Evolutionary conservation across 2,113 vertebrate genomes (phyloP).

Genomic region (Asarcornis scutulata): DNA sequence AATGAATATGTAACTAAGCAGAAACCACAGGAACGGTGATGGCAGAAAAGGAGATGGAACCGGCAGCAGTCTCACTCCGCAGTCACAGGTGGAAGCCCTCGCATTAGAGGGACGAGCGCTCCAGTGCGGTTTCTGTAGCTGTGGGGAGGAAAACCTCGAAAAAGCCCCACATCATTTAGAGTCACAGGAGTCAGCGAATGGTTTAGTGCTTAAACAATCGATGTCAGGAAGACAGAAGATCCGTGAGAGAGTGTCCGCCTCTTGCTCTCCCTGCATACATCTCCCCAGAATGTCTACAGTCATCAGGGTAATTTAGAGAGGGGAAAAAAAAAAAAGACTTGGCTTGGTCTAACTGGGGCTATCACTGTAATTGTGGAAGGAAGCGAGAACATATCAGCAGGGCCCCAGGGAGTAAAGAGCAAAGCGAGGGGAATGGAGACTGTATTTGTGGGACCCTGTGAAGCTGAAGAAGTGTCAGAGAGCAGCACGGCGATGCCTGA

Average conservation of each 20-base stretch:
- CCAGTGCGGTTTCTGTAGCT: slow-evolving; percentile 72
- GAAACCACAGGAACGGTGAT: slow-evolving; percentile 75
- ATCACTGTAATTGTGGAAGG: slow-evolving; percentile 62
- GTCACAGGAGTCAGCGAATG: slow-evolving; percentile 59
- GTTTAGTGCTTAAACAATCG: slow-evolving; percentile 74
- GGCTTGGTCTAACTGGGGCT: slow-evolving; percentile 45
- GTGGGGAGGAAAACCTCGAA: slow-evolving; percentile 74
- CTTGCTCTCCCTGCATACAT: slow-evolving; percentile 29
- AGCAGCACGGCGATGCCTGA: background rate
- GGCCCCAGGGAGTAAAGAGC: slow-evolving; percentile 30
- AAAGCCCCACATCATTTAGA: slow-evolving; percentile 64
- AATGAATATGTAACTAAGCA: slow-evolving; percentile 78
- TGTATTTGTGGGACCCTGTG: slow-evolving; percentile 19
- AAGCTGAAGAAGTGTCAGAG: slow-evolving; percentile 30
- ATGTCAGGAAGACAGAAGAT: slow-evolving; percentile 72
- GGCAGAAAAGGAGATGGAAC: slow-evolving; percentile 66
- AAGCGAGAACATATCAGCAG: slow-evolving; percentile 46
- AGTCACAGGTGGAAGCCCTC: slow-evolving; percentile 71
- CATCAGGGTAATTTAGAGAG: slow-evolving; percentile 54
- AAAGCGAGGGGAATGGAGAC: slow-evolving; percentile 18
- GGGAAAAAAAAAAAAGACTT: background rate
- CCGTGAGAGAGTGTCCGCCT: slow-evolving; percentile 21
- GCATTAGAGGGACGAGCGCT: slow-evolving; percentile 58
- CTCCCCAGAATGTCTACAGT: slow-evolving; percentile 45
- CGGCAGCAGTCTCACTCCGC: slow-evolving; percentile 42